These are phyloP conservation scores for Drosophila nigritarsus DNA, from an alignment of 2,888 invertebrate genomes.

Conservation along the genomic window DNA sequence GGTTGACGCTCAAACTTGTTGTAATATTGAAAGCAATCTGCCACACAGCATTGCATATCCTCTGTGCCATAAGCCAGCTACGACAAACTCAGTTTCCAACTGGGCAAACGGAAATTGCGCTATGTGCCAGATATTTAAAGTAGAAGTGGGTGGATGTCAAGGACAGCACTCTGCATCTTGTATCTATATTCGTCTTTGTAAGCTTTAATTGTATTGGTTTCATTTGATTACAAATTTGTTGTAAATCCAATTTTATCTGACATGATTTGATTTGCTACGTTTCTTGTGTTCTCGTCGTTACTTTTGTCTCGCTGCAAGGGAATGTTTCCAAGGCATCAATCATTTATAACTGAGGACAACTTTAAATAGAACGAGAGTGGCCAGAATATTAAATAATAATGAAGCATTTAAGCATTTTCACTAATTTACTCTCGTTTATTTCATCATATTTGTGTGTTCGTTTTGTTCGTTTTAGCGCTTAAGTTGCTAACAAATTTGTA, in stretches of 20 bases:
- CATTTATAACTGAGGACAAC: neutral
- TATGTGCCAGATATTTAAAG: slow-evolving; percentile 11
- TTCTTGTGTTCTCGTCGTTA: neutral
- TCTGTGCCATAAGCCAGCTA: slow-evolving; percentile 8
- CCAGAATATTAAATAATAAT: neutral
- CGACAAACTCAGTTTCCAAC: slow-evolving; percentile 19
- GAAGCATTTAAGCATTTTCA: neutral
- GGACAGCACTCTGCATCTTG: too few species aligned
- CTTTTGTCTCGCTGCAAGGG: neutral
- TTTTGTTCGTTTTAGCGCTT: slow-evolving; percentile 54
- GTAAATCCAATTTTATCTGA: slow-evolving; percentile 38
- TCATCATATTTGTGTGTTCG: slow-evolving; percentile 44
- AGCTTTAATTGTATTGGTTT: slow-evolving; percentile 3
- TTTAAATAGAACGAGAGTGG: neutral
- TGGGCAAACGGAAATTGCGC: slow-evolving; percentile 47
- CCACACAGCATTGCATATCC: slow-evolving; percentile 33
- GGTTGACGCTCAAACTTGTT: slow-evolving; percentile 16
- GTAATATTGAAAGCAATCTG: slow-evolving; percentile 15
- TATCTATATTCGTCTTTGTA: neutral
- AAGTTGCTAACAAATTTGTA: slow-evolving; percentile 55
- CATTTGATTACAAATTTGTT: slow-evolving; percentile 13
- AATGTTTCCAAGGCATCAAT: slow-evolving; percentile 5
- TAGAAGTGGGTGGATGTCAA: neutral
- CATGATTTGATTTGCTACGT: slow-evolving; percentile 12
- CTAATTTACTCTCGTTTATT: slow-evolving; percentile 59